Evolutionary conservation across 35 echinoderm and acorn worm species (phyloP).

Genomic region (Lytechinus pictus): DNA sequence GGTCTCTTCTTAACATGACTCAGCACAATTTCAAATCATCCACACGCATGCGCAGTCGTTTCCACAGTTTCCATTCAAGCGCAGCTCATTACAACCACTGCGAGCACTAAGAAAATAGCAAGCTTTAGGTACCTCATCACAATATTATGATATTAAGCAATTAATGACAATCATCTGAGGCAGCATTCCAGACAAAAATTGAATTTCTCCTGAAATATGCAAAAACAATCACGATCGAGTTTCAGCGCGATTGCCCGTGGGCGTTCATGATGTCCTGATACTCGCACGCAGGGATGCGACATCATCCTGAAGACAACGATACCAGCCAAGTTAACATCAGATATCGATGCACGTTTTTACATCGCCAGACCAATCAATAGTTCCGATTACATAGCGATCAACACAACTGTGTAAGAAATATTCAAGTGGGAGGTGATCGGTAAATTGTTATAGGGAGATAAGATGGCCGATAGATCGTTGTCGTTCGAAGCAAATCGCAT

Average conservation of each 20-base stretch:
- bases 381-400: too few relatives aligned
- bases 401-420: too few relatives aligned
- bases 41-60: neutral
- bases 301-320: neutral
- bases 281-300: neutral
- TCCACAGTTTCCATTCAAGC: neutral
- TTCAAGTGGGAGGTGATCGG: too few relatives aligned
- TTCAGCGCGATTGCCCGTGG: neutral
- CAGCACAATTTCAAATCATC: neutral
- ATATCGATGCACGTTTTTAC: neutral
- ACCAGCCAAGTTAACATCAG: neutral
- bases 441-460: too few relatives aligned
- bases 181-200: neutral
- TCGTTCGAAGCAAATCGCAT: neutral
- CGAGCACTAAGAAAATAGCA: neutral
- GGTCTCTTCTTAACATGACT: neutral
- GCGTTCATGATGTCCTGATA: neutral
- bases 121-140: neutral
- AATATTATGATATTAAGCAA: neutral
- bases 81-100: neutral
- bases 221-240: neutral
- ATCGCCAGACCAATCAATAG: neutral
- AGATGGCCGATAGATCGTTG: neutral
- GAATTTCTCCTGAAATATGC: neutral
- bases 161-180: neutral